Base-by-base conservation (phyloP, 2,113 vertebrate species). In the Aleadryas rufinucha region DNA sequence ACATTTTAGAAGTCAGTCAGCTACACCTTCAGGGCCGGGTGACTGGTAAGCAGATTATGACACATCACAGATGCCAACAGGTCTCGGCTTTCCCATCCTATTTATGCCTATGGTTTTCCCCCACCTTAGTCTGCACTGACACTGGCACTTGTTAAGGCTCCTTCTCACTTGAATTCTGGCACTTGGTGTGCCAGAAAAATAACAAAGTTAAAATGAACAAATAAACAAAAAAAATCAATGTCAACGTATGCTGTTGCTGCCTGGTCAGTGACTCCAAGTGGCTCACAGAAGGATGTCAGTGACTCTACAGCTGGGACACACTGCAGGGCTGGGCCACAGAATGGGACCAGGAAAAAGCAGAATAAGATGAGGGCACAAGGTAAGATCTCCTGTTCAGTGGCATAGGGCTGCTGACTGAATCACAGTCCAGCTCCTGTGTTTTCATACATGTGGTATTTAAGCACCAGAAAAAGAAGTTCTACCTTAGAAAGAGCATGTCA, bases 401-500 rank as follows among this genome's bases (percentile, higher is more conserved):
- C 22, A 47, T 1, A 2, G 13, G 16, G 33, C 50, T 63, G 79
- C 66, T 21, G 69, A 35, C 16, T 17, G 30, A 85, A 56, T 17
- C 37, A 39, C 41, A 84, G 49, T 4, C 26, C 61, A 56, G 10
- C 5, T 22, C 13, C 13, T 31, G 21, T 12, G 13, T 19, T 69
- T 72, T 33, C 41, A 53, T 13, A 8, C 7, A 44, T 2, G 22
- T 18, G 23, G 14, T 26, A 80, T 31, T 61, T 50, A 84, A 41
- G 19, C 41, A 92, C 3, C n/a, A 83, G 44, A 80, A 54, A 91
- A 82, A 56, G 10, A 53, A 63, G 35, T 65, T 93, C 22, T 96
- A 99, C 99, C 99, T 99, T 89, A 99, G 98, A 92, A 99, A 99
- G 85, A 99, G 99, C 99, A 99, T 99, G 94, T 99, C 99, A 87